These are phyloP conservation scores for Neopelma chrysocephalum DNA, from an alignment of 2,797 vertebrate genomes.

Conservation along the genomic window DNA sequence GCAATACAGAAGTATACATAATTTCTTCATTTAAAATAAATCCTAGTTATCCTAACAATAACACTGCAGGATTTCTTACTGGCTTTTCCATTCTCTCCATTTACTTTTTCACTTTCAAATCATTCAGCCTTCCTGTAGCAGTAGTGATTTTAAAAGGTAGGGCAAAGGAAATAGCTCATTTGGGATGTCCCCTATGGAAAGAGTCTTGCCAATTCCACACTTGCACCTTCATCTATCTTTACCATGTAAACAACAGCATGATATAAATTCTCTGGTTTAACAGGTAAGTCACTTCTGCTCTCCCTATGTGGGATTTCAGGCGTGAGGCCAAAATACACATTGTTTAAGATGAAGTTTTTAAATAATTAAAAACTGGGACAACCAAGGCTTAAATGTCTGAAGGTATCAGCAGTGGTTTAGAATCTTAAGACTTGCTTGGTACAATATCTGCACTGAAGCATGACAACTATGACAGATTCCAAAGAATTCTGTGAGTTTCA, in stretches of 20 bases:
- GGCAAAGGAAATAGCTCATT: not conserved
- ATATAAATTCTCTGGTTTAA: not conserved
- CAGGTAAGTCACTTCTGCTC: not conserved
- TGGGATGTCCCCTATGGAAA: fast-evolving
- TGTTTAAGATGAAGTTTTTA: not conserved
- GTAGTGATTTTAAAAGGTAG: not conserved
- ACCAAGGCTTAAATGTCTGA: not conserved
- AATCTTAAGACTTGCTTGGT: not conserved
- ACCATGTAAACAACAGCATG: not conserved
- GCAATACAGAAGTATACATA: not conserved
- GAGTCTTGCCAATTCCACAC: not conserved
- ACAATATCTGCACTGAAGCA: not conserved
- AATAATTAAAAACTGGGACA: not conserved
- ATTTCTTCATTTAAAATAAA: not conserved
- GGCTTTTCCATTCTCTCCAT: not conserved
- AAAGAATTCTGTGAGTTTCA: not conserved
- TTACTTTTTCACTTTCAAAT: not conserved
- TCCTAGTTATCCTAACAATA: not conserved
- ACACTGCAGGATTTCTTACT: not conserved
- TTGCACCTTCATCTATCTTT: not conserved
- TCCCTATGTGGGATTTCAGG: not conserved
- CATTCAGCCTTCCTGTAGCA: not conserved
- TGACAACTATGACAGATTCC: not conserved
- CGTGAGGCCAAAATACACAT: not conserved
- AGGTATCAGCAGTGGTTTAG: not conserved